Percentiles rank a stretch among this genome's conserved stretches.
phyloP scores from a whole-genome alignment of 2,113 vertebrate genomes.

The Nyctereutes procyonoides region DNA sequence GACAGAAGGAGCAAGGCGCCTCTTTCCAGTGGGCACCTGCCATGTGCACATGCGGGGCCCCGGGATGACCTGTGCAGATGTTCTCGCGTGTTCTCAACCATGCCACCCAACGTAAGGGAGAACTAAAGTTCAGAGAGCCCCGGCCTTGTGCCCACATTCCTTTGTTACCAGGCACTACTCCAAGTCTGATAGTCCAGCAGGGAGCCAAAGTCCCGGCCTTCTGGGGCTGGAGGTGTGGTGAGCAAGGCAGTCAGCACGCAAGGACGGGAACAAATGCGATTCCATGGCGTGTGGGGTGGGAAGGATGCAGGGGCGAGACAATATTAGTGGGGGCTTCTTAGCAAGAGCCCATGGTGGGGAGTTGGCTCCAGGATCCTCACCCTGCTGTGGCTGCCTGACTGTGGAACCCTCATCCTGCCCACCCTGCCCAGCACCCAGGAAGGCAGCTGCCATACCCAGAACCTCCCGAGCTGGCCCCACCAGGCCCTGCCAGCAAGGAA shows the following conservation, averaged over 20 bases:
- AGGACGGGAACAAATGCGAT: background rate
- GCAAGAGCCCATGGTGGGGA: background rate
- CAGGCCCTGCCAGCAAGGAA: background rate
- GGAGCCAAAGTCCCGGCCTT: background rate
- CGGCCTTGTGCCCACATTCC: background rate
- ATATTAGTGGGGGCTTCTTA: rapidly evolving
- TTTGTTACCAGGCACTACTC: too few relatives aligned
- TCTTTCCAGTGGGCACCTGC: rapidly evolving
- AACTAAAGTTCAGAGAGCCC: background rate
- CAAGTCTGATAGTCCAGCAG: too few relatives aligned
- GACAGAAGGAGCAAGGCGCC: background rate
- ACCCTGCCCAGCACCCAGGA: background rate
- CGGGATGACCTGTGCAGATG: rapidly evolving
- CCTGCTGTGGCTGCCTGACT: background rate
- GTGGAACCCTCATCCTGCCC: background rate
- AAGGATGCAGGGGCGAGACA: background rate
- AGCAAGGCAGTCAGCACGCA: background rate
- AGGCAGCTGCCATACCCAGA: background rate
- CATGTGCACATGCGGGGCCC: rapidly evolving
- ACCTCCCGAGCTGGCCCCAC: background rate
- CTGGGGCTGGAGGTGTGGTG: background rate
- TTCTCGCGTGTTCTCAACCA: rapidly evolving
- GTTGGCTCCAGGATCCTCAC: background rate
- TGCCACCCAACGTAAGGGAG: background rate
- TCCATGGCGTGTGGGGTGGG: rapidly evolving